Base-by-base conservation (phyloP, 2,113 vertebrate genomes). In the Heterocephalus glaber region DNA sequence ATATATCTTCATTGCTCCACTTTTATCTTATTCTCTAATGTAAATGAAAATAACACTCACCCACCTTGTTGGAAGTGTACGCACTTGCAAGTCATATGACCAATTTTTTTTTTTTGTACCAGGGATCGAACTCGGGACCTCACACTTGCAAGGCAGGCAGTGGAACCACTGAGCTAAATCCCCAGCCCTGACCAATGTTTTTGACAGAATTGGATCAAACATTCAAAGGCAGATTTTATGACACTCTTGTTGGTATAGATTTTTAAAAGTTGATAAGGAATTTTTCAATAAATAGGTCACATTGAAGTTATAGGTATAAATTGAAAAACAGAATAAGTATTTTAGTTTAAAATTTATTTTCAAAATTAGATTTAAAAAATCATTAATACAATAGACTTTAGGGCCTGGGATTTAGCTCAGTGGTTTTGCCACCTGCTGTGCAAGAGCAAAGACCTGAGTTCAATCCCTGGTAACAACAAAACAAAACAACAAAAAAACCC, bases 331-430 rank as follows among this genome's bases (percentile, higher is more conserved):
- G 80, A 11, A 28, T 74, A 95, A 63, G 60, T 81, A 47, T 86
- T 84, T 82, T 92, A 38, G 6, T 70, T 94, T 89, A 97, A 90
- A 96, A 26, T 81, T 79, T 82, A 82, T 93, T 93, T 93, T 28
- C 82, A 92, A 92, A 96, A 72, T 90, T 87, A 82, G 65, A 70
- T 16, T 47, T 30, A 58, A 87, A 93, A 87, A 24, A 91, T 90
- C 41, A 92, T 47, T 72, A 89, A 65, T 90, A 72, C 28, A 87
- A 88, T 84, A 89, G 63, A 14, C 17, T 20, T 92, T 44, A 68
- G 79, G 92, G 41, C 63, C 10, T 90, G 54, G 54, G 54, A 56
- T 56, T 14, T 10, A 56, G 12, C 54, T 56, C 54, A 56, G 54
- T 52, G 52, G 52, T 52, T 52, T 12, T 12, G 12, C 7, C 52